Evolutionary conservation across 2,113 vertebrate species (phyloP), one percentile per base, ranked within the genome.

Genomic region (Micronycteris hirsuta): DNA sequence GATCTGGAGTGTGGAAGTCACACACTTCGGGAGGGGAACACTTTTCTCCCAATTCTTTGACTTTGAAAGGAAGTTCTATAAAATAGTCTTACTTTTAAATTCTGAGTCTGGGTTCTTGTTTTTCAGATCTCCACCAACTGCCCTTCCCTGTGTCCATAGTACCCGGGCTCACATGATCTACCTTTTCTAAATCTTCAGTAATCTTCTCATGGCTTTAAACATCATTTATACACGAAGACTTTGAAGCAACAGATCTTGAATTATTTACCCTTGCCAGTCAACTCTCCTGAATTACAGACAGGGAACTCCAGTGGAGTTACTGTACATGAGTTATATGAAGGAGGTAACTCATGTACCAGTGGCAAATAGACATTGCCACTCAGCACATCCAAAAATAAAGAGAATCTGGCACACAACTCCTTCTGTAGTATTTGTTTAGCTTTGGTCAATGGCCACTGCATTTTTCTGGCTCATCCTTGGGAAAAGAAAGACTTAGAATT

Each of bases 111-210:
- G 33, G 6, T 47, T n/a, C 16, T 77, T 58, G 36, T 38, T 31
- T 68, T 49, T 4, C 68, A 45, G 15, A 58, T 1, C 28, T 43
- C 19, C 15, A 4, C 6, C 68, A 36, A 77, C 1, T 61, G 31
- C 6, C 14, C 14, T 43, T 31, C 33, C 38, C 19, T 58, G 9
- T 49, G 19, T 14, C 4, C 17, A 16, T 77, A 15, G 22, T 26
- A 26, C 10, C 6, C 26, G 26, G 16, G 22, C 3, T n/a, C 12
- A 52, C 4, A 0, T 20, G 19, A 1, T 1, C 22, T 36, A 9
- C 47, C 14, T 88, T 43, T 58, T 41, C n/a, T 63, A 14, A 52
- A 3, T 49, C 52, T 41, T 82, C 14, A 56, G 47, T 68, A 7
- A 67, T 61, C 28, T 45, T 12, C 7, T 14, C 10, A 43, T 28